Evolutionary conservation across 2,888 invertebrate species (phyloP), one percentile per base, ranked within the genome.

Genomic region (Drosophila rubida): DNA sequence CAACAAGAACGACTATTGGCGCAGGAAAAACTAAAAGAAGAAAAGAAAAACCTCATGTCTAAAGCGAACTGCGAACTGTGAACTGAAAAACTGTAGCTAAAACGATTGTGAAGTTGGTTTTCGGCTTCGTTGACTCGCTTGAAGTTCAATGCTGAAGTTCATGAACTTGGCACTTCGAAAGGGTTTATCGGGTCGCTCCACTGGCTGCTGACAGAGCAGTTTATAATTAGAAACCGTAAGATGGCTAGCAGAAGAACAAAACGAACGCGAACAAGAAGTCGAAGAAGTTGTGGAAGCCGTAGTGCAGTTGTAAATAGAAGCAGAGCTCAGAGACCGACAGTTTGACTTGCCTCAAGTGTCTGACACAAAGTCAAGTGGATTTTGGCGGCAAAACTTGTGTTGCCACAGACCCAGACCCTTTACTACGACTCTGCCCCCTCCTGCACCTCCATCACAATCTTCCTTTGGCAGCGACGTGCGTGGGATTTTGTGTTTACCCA

Each of bases 121-220:
- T 72, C 70, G 69, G 75, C 80, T 83, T 80, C 68, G 64, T 61
- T 80, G 71, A 48, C 60, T 74, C 62, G 69, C 62, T 69, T 68
- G 68, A 83, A 83, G 82, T 83, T 83, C 89, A 88, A 83, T 89
- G 89, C 77, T 79, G 86, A 85, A 85, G 84, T 85, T 85, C 84
- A 89, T 86, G 89, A 89, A 85, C 89, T 89, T 85, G 89, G 74
- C 65, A 72, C 69, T 85, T 70, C 49, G 55, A 74, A 82, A 75
- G 71, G 82, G 75, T 77, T 81, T 72, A 51, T 62, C 45, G 61
- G 49, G n/a, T 66, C 60, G 60, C 57, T 69, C 45, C 32, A 48
- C 51, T 65, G 63, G 45, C 72, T 75, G 87, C 82, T 82, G 82
- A 82, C 87, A 57, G 80, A 75, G 84, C 82, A 80, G 87, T 82